phyloP scores from a whole-genome alignment of 2,113 vertebrate species.

The Platichthys flesus region DNA sequence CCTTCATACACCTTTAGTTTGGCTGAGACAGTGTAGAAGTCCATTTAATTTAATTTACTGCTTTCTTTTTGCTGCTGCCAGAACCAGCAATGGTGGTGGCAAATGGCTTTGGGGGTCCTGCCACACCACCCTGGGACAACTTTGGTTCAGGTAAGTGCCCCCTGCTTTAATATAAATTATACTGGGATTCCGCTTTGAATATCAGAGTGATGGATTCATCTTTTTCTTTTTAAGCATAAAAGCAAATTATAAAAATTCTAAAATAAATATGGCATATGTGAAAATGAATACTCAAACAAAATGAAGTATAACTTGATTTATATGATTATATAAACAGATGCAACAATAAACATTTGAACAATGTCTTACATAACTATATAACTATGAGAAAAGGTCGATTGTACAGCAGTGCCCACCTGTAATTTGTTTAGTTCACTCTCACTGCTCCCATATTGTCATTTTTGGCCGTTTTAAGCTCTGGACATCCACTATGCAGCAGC shows the following conservation, averaged over 20 bases:
- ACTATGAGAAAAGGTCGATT: neutral
- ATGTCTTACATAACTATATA: neutral
- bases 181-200: no score
- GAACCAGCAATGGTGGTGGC: slow-evolving; percentile 71
- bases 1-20: neutral
- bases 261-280: no score
- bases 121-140: slow-evolving; percentile 49
- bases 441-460: neutral
- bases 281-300: no score
- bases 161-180: slow-evolving; percentile 33
- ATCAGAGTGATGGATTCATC: neutral
- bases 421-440: neutral
- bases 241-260: neutral
- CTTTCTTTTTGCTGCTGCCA: slow-evolving; percentile 61
- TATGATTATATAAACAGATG: neutral
- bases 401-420: neutral
- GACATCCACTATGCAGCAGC: no score
- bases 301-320: neutral
- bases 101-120: slow-evolving; percentile 62
- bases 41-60: neutral
- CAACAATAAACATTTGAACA: no score
- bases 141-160: slow-evolving; percentile 72
- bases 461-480: neutral
- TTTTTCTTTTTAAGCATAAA: neutral
- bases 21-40: neutral